Conservation (phyloP, 1,140 invertebrate species). For the Homarus americanus region DNA sequence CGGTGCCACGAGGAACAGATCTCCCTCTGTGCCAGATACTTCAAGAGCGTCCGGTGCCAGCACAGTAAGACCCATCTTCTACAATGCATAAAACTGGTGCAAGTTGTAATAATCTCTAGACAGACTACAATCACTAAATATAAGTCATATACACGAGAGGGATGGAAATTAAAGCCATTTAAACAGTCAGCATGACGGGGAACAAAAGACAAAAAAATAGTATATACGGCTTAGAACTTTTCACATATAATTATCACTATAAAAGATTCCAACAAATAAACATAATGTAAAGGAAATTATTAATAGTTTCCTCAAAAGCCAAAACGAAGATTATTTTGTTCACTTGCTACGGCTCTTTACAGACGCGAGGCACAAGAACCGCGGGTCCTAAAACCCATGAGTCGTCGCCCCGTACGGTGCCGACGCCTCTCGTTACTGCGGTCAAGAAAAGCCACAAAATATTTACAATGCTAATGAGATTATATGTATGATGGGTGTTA, state of each 20-base stretch:
- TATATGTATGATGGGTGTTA: constrained; percentile 28
- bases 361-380: not conserved
- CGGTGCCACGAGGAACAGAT: constrained; percentile 4
- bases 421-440: constrained; percentile 12
- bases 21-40: not conserved
- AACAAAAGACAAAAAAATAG: constrained; percentile 33
- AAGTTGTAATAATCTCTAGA: constrained; percentile 9
- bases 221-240: constrained; percentile 46
- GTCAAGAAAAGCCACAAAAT: constrained; percentile 17
- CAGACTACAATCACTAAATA: not conserved
- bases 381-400: no score
- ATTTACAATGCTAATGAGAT: constrained; percentile 57
- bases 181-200: constrained; percentile 15
- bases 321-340: constrained; percentile 5
- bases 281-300: constrained; percentile 13
- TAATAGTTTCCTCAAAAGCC: constrained; percentile 23
- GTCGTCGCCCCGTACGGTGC: no score
- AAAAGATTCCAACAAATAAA: constrained; percentile 37
- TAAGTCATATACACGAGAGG: constrained; percentile 20
- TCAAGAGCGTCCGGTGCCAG: not conserved
- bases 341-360: not conserved
- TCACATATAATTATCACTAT: constrained; percentile 39
- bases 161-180: constrained; percentile 51
- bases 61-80: constrained; percentile 28
- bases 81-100: constrained; percentile 12